phyloP scores from a whole-genome alignment of 2,113 vertebrate species.

The Panthera tigris region DNA sequence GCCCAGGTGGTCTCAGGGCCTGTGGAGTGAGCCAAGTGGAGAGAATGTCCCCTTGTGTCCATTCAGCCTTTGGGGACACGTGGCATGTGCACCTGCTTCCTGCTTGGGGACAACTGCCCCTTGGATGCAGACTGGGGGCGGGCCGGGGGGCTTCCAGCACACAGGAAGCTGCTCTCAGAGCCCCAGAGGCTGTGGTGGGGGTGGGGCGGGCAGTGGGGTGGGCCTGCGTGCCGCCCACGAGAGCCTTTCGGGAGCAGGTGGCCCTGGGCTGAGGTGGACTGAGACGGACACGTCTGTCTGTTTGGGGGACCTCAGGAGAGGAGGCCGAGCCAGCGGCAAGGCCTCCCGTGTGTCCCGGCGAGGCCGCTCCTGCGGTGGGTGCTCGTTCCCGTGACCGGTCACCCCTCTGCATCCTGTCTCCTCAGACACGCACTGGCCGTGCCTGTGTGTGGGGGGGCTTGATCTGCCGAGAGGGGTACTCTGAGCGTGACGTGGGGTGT shows the following conservation, averaged over 20 bases:
- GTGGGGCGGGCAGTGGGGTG: neutral
- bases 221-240: neutral
- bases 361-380: neutral
- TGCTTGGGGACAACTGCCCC: neutral
- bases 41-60: conserved; percentile 63
- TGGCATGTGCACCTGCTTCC: conserved; percentile 24
- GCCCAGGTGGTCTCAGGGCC: neutral
- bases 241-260: neutral
- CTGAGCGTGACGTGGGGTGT: neutral
- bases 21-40: neutral
- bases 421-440: rapidly evolving
- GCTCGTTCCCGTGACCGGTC: no score
- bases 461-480: neutral
- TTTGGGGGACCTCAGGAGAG: neutral
- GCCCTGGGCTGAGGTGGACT: neutral
- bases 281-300: neutral
- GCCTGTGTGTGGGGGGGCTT: neutral
- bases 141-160: neutral
- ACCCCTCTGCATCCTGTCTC: neutral
- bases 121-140: neutral
- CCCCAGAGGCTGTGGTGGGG: neutral
- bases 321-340: neutral
- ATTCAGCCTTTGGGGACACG: neutral
- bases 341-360: rapidly evolving
- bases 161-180: neutral